Evolutionary conservation across 2,113 vertebrate species (phyloP).

Genomic region (Ibidorhyncha struthersii): DNA sequence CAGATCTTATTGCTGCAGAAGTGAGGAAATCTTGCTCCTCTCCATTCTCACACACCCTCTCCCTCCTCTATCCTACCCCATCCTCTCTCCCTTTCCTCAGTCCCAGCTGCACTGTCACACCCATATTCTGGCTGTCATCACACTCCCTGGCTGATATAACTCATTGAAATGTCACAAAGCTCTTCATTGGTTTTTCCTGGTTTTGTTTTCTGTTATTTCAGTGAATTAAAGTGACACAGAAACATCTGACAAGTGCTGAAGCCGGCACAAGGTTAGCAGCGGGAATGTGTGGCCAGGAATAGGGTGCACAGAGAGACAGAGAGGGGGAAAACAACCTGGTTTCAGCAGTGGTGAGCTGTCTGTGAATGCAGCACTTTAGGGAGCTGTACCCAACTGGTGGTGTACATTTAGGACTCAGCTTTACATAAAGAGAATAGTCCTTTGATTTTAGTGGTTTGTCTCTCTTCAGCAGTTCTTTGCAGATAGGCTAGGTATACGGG

Average conservation of each 20-base stretch:
- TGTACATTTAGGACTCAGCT: neutral
- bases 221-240: neutral
- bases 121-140: neutral
- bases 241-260: neutral
- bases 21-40: neutral
- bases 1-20: neutral
- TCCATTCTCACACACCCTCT: neutral
- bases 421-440: neutral
- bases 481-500: neutral
- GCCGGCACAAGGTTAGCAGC: neutral
- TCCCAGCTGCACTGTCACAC: neutral
- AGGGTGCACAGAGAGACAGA: neutral
- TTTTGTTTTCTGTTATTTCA: neutral
- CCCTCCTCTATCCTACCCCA: neutral
- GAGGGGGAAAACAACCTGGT: neutral
- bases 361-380: neutral
- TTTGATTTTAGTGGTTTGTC: neutral
- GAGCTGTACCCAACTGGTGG: neutral
- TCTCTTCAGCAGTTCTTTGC: neutral
- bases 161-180: neutral
- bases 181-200: neutral
- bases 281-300: neutral
- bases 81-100: neutral
- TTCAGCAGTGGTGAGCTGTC: neutral
- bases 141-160: neutral